Conservation (phyloP, 92 coral and sea anemone genomes). For the Zoanthus solanderi region DNA sequence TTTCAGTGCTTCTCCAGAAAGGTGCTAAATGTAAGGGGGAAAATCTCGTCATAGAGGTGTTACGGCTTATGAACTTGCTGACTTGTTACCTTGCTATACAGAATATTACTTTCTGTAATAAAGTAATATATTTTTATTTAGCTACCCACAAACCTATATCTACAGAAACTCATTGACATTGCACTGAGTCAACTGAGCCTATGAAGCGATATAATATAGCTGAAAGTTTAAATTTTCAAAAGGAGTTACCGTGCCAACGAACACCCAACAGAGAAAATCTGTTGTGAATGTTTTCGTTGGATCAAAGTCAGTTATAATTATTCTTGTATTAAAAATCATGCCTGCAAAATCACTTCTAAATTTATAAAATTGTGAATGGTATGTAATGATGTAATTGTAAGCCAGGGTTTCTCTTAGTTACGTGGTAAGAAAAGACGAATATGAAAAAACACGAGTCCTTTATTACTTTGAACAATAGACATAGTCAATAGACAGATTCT, state of each 20-base stretch:
- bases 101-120: neutral
- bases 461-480: too few relatives aligned
- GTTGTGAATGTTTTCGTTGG: neutral
- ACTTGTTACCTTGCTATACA: neutral
- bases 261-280: neutral
- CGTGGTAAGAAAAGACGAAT: too few relatives aligned
- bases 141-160: neutral
- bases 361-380: too few relatives aligned
- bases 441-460: too few relatives aligned
- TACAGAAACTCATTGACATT: neutral
- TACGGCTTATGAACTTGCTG: neutral
- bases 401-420: too few relatives aligned
- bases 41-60: neutral
- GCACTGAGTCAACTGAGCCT: neutral
- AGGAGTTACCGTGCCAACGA: constrained; percentile 29
- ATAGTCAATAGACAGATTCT: too few relatives aligned
- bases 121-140: neutral
- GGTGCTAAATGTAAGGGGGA: neutral
- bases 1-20: neutral
- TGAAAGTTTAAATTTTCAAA: constrained; percentile 1
- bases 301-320: neutral
- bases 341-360: neutral
- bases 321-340: neutral
- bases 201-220: neutral
- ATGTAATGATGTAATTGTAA: too few relatives aligned